Base-by-base conservation (phyloP, 2,797 vertebrate species). In the Steatocranus sp. region DNA sequence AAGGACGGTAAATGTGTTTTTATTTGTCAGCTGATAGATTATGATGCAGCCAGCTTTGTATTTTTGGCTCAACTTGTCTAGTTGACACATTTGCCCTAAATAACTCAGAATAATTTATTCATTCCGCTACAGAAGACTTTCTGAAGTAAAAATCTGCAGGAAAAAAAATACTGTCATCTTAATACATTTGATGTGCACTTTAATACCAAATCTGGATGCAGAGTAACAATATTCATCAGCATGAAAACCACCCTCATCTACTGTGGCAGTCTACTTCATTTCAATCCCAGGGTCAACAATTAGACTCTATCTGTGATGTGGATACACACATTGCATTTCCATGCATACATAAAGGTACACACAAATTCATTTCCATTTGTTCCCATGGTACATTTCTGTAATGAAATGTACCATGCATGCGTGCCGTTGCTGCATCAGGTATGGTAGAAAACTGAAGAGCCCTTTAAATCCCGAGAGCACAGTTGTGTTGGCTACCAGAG, bases 51-150 rank as follows among this genome's bases (percentile, higher is more conserved):
- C 78, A 77, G 81, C 41, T 85, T 54, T 78, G n/a, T 88, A 84
- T 90, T 89, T 86, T 79, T 82, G 43, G 49, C 63, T 86, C 34
- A 61, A 84, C 48, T 80, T 83, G 48, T 84, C 61, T 78, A 27
- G 27, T 48, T 84, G 73, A 86, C 53, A 85, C 78, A 74, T 70
- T 91, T 87, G 68, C 30, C 63, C 86, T 74, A 86, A 91, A 91
- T 86, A 91, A 89, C 38, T 54, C 20, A 9, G 25, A 83, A 89
- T 90, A 66, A 92, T 90, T 76, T 89, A 88, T 88, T 91, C 27
- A 81, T 63, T 49, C n/a, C 82, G 23, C 75, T 83, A 82, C 74
- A 89, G 79, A 85, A 51, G 53, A 83, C 20, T 83, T 84, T 70
- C 54, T 81, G 30, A 34, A 50, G 43, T 70, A 73, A 46, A n/a